Conservation (phyloP, 2,113 vertebrate species). For the Orycteropus afer region DNA sequence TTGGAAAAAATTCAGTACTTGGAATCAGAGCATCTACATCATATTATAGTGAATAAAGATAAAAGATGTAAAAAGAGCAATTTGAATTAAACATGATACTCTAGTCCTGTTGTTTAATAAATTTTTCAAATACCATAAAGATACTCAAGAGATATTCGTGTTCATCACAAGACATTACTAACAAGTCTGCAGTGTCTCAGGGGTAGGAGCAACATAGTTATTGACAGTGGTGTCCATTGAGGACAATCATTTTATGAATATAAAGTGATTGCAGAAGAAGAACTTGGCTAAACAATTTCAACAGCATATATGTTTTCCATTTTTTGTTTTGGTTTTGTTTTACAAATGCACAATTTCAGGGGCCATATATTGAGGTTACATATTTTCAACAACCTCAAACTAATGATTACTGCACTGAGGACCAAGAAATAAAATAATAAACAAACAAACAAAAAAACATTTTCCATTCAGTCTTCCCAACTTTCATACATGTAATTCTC, state of each 20-base stretch:
- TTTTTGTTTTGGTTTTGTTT: background rate
- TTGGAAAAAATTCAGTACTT: slow-evolving; percentile 2
- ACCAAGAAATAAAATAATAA: background rate
- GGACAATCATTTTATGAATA: background rate
- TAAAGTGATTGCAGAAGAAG: background rate
- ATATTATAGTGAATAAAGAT: background rate
- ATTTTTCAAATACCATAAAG: background rate
- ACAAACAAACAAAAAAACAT: background rate
- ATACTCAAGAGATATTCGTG: background rate
- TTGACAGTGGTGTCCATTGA: background rate
- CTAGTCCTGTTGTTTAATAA: background rate
- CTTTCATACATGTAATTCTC: background rate
- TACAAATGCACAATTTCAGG: background rate
- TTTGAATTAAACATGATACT: background rate
- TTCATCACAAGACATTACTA: background rate
- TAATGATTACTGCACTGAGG: background rate
- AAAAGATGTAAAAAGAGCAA: background rate
- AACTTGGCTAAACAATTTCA: background rate
- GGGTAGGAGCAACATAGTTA: background rate
- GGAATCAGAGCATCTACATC: background rate
- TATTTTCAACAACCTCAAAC: background rate
- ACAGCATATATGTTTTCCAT: background rate
- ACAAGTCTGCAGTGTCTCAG: background rate
- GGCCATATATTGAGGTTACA: background rate
- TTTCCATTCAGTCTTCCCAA: background rate